Evolutionary conservation across 2,888 invertebrate genomes (phyloP).

Genomic region (Rugalucina vietnamica): DNA sequence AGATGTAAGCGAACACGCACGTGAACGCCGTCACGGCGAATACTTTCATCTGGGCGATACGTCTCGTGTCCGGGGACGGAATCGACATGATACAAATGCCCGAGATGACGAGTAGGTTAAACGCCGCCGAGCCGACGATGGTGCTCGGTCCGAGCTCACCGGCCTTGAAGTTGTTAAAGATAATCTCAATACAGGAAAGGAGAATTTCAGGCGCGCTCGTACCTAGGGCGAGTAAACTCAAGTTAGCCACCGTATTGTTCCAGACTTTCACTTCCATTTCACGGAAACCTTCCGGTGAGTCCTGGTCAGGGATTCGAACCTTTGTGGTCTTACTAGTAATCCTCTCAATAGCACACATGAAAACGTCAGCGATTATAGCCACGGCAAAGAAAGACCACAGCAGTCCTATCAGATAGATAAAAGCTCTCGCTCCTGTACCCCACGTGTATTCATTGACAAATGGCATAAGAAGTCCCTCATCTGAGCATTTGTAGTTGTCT

Average conservation of each 20-base stretch:
- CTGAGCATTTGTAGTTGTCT: conserved; percentile 79
- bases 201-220: conserved; percentile 86
- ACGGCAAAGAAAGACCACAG: conserved; percentile 87
- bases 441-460: conserved; percentile 85
- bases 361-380: conserved; percentile 86
- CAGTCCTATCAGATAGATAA: conserved; percentile 85
- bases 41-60: conserved; percentile 84
- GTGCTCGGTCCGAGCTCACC: conserved; percentile 86
- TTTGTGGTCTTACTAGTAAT: conserved; percentile 86
- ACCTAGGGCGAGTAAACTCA: conserved; percentile 86
- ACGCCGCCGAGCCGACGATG: conserved; percentile 87
- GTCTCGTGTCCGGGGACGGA: conserved; percentile 84
- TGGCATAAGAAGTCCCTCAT: conserved; percentile 84
- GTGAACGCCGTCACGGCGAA: conserved; percentile 83
- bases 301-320: conserved; percentile 80
- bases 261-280: conserved; percentile 86
- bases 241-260: conserved; percentile 87
- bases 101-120: conserved; percentile 86
- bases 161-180: conserved; percentile 84
- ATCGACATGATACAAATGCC: conserved; percentile 86
- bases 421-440: conserved; percentile 83
- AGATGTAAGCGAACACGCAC: conserved; percentile 87
- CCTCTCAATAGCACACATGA: conserved; percentile 87
- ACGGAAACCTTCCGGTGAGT: conserved; percentile 74
- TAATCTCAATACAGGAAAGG: conserved; percentile 86